Base-by-base conservation (phyloP, 2,113 vertebrate genomes). In the Sturnus vulgaris region DNA sequence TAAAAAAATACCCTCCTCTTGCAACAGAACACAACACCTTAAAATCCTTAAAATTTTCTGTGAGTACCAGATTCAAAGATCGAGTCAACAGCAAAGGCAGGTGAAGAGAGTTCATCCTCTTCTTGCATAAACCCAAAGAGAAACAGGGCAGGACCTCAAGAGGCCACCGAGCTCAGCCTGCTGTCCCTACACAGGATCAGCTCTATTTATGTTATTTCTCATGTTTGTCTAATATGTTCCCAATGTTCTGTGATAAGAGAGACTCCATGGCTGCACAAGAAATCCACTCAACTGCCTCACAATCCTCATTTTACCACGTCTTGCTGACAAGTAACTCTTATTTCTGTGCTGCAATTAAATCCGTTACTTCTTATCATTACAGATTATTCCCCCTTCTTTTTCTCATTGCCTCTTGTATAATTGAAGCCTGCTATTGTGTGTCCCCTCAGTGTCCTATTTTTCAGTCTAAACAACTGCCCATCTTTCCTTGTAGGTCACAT, bases 401-500 rank as follows among this genome's bases (percentile, higher is more conserved):
- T 55, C 83, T 86, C 82, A 46, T 33, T 86, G 37, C 12, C 63
- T 95, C 37, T 33, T 61, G 77, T 53, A 71, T 76, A 88, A 94
- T 31, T 92, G 71, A 88, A 83, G 68, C 35, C 69, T 66, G 68
- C 69, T 88, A 70, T 33, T 70, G 66, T 40, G 33, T 31, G 33
- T 88, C 63, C 88, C 60, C 39, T 83, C n/a, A 52, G 80, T 40
- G 86, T 83, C 91, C 63, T 52, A 0, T 17, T 78, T 94, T 92
- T 88, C 80, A 97, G 88, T 92, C 88, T 94, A 96, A 97, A 94
- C 95, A 95, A 84, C 25, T 71, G 72, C 83, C 72, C 80, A 86
- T 93, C 88, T 60, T 78, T 60, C 60, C 44, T 44, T 16, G 52
- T 92, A 88, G 82, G 92, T 94, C 95, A 97, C 82, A 92, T 94